Percentiles rank a stretch among this genome's conserved stretches.
Conservation (phyloP, 2,888 invertebrate species). For the Xestoiulus laeticollis region DNA sequence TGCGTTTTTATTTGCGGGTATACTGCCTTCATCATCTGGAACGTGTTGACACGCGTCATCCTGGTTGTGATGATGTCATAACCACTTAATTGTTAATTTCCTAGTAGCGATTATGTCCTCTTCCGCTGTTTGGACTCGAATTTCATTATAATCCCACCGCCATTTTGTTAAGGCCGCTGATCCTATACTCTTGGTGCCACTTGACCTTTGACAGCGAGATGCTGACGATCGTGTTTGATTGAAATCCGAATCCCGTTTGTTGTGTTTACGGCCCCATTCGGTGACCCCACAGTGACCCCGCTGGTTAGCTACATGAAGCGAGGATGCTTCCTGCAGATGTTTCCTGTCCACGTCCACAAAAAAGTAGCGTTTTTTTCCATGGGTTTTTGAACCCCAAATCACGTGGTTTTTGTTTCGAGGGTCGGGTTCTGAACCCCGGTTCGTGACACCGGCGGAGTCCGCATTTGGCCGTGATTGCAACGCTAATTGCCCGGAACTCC, state of each 20-base stretch:
- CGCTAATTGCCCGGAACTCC: neutral
- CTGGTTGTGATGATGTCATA: neutral
- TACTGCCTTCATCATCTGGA: neutral
- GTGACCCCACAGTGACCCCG: neutral
- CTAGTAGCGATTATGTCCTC: neutral
- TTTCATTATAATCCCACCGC: neutral
- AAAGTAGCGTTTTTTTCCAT: neutral
- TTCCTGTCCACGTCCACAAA: neutral
- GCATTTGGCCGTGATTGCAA: neutral
- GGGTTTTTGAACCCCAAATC: neutral
- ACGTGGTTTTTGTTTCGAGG: neutral
- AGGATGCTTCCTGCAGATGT: conserved; percentile 12
- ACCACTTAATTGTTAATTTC: neutral
- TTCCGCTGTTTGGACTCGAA: neutral
- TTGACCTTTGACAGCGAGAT: neutral
- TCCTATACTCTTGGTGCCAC: neutral
- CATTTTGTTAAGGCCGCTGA: neutral
- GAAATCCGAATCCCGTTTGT: neutral
- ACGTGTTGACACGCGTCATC: neutral
- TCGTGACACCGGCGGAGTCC: neutral
- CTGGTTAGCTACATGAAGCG: neutral
- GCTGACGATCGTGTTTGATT: neutral
- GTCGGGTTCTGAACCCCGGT: neutral
- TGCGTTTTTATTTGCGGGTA: too few relatives aligned
- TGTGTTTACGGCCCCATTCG: neutral